These are phyloP conservation scores for Notothenia coriiceps DNA, from an alignment of 2,113 vertebrate species.

Conservation along the genomic window DNA sequence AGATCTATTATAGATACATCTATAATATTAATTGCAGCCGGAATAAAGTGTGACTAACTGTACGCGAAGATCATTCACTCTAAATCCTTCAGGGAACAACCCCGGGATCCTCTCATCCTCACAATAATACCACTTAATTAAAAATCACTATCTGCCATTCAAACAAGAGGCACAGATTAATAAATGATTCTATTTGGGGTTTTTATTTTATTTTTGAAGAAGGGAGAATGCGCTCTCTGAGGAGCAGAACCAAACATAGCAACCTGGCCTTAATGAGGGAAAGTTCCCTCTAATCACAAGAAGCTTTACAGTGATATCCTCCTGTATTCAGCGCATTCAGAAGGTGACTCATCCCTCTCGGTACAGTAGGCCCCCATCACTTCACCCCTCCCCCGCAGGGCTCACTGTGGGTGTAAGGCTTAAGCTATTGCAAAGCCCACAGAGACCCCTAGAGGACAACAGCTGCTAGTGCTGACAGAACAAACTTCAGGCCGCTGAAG, in stretches of 20 bases:
- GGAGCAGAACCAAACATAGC: conserved; percentile 3
- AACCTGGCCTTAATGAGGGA: conserved; percentile 4
- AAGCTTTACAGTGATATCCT: conserved; percentile 49
- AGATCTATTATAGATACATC: too few species aligned
- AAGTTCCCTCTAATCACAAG: conserved; percentile 35
- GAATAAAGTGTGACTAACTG: too few species aligned
- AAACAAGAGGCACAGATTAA: conserved; percentile 9
- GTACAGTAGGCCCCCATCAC: background rate
- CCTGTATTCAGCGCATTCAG: conserved; percentile 41
- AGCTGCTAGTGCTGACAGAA: conserved; percentile 23
- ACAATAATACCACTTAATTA: background rate
- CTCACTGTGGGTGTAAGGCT: background rate
- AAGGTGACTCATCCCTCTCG: conserved; percentile 73
- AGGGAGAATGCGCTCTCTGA: background rate
- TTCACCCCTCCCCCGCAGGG: background rate
- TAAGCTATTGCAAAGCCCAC: conserved; percentile 36
- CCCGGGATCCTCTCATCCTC: background rate
- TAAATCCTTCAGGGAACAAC: too few species aligned
- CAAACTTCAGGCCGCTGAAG: conserved; percentile 11
- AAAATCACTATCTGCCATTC: conserved; percentile 12
- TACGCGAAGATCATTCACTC: too few species aligned
- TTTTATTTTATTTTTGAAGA: conserved; percentile 3
- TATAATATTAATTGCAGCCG: too few species aligned
- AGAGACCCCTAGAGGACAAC: conserved; percentile 69
- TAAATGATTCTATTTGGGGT: background rate